Evolutionary conservation across 1,140 invertebrate species (phyloP).

Genomic region (Drosophila sechellia): DNA sequence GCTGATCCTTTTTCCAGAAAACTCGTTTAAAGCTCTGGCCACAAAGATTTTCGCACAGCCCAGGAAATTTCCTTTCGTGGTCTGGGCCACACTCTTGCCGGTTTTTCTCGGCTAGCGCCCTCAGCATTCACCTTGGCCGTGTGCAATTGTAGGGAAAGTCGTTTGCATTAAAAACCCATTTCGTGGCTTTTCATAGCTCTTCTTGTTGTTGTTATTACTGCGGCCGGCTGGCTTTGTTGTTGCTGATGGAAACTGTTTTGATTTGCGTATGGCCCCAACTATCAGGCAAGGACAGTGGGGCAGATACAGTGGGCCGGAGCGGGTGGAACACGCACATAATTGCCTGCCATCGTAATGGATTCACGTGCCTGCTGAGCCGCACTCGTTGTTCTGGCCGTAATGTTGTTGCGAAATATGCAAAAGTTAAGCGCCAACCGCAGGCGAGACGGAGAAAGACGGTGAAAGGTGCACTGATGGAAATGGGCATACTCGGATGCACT

Average conservation of each 20-base stretch:
- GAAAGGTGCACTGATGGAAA: neutral
- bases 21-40: neutral
- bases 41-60: neutral
- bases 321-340: slow-evolving; percentile 72
- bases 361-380: slow-evolving; percentile 54
- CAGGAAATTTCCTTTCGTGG: neutral
- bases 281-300: slow-evolving; percentile 5
- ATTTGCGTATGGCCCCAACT: slow-evolving; percentile 45
- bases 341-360: slow-evolving; percentile 76
- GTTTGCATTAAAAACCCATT: slow-evolving; percentile 78
- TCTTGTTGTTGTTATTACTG: slow-evolving; percentile 37
- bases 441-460: slow-evolving; percentile 5
- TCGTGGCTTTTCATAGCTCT: slow-evolving; percentile 58
- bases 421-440: slow-evolving; percentile 47
- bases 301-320: slow-evolving; percentile 14
- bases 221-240: slow-evolving; percentile 18
- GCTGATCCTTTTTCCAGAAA: neutral
- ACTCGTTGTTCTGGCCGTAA: slow-evolving; percentile 9
- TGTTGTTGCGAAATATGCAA: slow-evolving; percentile 48
- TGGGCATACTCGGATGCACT: neutral
- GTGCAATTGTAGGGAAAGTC: slow-evolving; percentile 62
- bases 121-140: slow-evolving; percentile 72
- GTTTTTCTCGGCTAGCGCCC: slow-evolving; percentile 38
- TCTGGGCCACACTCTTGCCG: neutral
- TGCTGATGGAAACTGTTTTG: slow-evolving; percentile 51